Base-by-base conservation (phyloP, 53 echinoderm and acorn worm species). In the Temnopleurus reevesii region DNA sequence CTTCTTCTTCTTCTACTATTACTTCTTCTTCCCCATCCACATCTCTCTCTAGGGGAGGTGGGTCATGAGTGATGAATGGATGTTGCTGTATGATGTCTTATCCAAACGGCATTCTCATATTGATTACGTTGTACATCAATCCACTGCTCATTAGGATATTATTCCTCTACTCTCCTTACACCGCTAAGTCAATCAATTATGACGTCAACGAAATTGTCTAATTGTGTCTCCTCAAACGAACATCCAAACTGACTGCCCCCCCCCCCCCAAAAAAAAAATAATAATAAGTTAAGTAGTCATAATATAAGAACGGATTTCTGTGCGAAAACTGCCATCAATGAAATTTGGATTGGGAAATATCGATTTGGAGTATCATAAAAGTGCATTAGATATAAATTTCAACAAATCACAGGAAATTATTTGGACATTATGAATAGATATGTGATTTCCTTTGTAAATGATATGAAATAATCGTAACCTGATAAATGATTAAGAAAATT, bases 61-160 rank as follows among this genome's bases (percentile, higher is more conserved):
- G 49, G 15, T 5, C n/a, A 41, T n/a, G 36, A 41, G 19, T 71
- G 71, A 71, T 71, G 41, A 41, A 71, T 71, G 71, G n/a, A 41
- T 71, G 71, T 71, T 71, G 38, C n/a, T 71, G 36, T 71, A 71
- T 71, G 43, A 38, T 71, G 71, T 41, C 19, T 71, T 71, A 71
- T 4, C 41, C 71, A 38, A 71, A 41, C n/a, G 71, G 9, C 5
- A 71, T 21, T 8, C 19, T 71, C n/a, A 41, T 41, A 71, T 38
- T 38, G 21, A 71, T 1, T 23, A 41, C 15, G 38, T 10, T 21
- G 23, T 41, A 71, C 17, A 71, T 19, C 41, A n/a, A n/a, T n/a
- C n/a, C 71, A 38, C 71, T 71, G 21, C 71, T 71, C 71, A 71
- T 71, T 30, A 71, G 8, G 71, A 19, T 38, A 1, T 18, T 66